A percentile compares a stretch with the other conserved stretches of the same genome.
Evolutionary conservation across 2,888 invertebrate genomes (phyloP).

Genomic region (Agriotes lineatus): DNA sequence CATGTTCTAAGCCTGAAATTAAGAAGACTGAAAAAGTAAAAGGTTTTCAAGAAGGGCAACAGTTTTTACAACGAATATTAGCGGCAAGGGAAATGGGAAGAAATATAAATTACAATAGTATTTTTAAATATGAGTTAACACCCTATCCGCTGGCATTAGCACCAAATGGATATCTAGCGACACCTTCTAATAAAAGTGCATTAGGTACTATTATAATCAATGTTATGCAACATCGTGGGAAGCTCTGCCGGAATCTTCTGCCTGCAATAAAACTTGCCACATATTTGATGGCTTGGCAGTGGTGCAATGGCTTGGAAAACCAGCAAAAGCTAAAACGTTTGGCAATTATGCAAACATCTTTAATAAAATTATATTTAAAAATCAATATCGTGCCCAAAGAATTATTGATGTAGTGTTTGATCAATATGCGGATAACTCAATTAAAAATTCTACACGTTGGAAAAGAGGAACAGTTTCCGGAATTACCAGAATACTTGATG

Average conservation of each 20-base stretch:
- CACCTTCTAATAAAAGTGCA: slow-evolving; percentile 5
- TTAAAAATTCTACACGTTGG: slow-evolving; percentile 14
- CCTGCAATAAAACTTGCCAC: too few relatives aligned
- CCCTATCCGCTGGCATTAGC: slow-evolving; percentile 10
- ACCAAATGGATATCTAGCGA: neutral
- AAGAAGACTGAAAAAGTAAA: neutral
- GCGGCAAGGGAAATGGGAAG: slow-evolving; percentile 19
- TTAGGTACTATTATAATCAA: slow-evolving; percentile 18
- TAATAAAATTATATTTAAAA: slow-evolving; percentile 29
- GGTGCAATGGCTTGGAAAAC: slow-evolving; percentile 17
- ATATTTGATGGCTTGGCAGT: too few relatives aligned
- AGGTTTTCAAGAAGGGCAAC: neutral
- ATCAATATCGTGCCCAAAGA: slow-evolving; percentile 18
- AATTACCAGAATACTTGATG: too few relatives aligned
- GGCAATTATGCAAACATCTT: slow-evolving; percentile 31
- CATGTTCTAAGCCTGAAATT: neutral
- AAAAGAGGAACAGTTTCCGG: too few relatives aligned
- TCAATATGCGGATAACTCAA: too few relatives aligned
- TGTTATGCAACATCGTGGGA: neutral
- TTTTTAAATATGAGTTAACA: slow-evolving; percentile 14
- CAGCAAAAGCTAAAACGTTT: slow-evolving; percentile 24
- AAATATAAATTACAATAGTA: slow-evolving; percentile 5
- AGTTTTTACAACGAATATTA: too few relatives aligned
- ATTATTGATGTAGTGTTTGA: slow-evolving; percentile 26
- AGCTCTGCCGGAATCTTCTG: slow-evolving; percentile 8